These are phyloP conservation scores for Caerostris extrusa DNA, from an alignment of 1,140 invertebrate genomes.

Conservation along the genomic window DNA sequence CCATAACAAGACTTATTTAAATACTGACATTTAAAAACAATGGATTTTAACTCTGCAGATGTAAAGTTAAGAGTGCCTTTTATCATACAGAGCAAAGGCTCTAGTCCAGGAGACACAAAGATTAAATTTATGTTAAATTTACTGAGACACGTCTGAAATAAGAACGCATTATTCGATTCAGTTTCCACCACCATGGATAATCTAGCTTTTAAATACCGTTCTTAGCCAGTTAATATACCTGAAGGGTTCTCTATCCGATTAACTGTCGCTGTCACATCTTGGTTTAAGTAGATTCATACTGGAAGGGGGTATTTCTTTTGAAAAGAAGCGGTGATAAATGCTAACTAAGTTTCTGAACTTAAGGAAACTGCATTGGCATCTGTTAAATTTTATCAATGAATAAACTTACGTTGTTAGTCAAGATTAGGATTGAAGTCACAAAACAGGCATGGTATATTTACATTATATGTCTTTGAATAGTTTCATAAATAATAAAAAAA, in stretches of 20 bases:
- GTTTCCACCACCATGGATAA: background rate
- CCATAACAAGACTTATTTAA: background rate
- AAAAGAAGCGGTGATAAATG: background rate
- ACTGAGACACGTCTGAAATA: background rate
- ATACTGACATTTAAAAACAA: conserved; percentile 56
- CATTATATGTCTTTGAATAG: too few species aligned
- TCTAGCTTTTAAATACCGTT: background rate
- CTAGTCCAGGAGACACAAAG: background rate
- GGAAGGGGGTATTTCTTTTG: background rate
- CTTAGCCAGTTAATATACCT: background rate
- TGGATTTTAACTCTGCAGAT: background rate
- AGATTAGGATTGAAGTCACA: background rate
- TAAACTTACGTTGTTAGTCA: background rate
- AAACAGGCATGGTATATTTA: too few species aligned
- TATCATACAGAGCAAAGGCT: background rate
- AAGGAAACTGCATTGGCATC: background rate
- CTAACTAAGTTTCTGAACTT: background rate
- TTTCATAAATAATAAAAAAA: too few species aligned
- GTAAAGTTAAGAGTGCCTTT: conserved; percentile 14
- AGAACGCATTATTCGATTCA: background rate
- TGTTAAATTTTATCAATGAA: background rate
- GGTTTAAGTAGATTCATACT: background rate
- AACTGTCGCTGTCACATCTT: background rate
- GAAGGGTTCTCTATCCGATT: background rate
- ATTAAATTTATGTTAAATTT: background rate